A percentile compares a stretch with the other conserved stretches of the same genome.
Conservation (phyloP, 2,113 vertebrate genomes). For the Clarias batrachus region DNA sequence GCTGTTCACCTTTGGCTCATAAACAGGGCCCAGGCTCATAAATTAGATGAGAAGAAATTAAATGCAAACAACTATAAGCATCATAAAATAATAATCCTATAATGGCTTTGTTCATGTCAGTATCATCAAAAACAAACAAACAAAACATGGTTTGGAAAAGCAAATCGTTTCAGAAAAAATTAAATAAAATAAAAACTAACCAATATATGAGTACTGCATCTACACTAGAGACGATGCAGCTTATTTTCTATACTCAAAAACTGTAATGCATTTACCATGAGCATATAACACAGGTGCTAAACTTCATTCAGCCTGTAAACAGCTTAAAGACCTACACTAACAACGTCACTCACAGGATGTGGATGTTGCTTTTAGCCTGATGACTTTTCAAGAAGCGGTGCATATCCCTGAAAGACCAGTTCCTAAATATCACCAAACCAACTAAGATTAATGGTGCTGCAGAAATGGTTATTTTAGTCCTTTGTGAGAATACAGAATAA, state of each 20-base stretch:
- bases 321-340: neutral
- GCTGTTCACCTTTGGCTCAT: neutral
- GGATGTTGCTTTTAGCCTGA: neutral
- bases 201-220: neutral
- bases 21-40: neutral
- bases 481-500: neutral
- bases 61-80: slow-evolving; percentile 53
- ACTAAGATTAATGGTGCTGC: neutral
- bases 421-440: neutral
- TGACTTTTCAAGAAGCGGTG: neutral
- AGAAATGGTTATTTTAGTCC: slow-evolving; percentile 5
- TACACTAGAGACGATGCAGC: neutral
- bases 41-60: slow-evolving; percentile 13
- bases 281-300: neutral
- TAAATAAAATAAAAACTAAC: neutral
- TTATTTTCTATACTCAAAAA: neutral
- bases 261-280: neutral
- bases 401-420: neutral
- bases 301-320: neutral
- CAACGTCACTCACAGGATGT: neutral
- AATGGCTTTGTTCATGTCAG: slow-evolving; percentile 63
- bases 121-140: neutral
- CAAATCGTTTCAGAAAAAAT: slow-evolving; percentile 25
- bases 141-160: neutral
- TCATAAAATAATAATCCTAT: slow-evolving; percentile 62